These are phyloP conservation scores for Drosophila mercatorum DNA, from an alignment of 2,888 invertebrate genomes.

Conservation along the genomic window DNA sequence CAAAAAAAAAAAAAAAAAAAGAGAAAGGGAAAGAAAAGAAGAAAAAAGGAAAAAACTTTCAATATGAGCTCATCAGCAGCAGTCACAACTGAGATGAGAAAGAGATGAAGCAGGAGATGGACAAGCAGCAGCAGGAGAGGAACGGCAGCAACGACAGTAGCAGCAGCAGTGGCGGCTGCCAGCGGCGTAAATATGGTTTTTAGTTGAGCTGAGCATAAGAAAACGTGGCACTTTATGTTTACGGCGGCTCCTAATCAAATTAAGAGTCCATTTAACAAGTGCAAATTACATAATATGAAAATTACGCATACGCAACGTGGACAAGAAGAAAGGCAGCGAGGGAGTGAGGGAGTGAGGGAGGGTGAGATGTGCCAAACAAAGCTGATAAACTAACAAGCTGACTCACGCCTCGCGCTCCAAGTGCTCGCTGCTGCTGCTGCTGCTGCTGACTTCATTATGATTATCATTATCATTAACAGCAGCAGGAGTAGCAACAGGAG, in stretches of 20 bases:
- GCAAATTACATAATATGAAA: slow-evolving; percentile 77
- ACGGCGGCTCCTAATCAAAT: slow-evolving; percentile 74
- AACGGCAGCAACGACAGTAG: neutral
- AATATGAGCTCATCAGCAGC: slow-evolving; percentile 75
- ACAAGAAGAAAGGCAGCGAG: slow-evolving; percentile 15
- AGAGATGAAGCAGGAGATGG: slow-evolving; percentile 8
- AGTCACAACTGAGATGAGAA: slow-evolving; percentile 36
- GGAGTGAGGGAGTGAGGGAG: neutral
- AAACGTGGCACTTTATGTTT: slow-evolving; percentile 56
- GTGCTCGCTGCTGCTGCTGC: slow-evolving; percentile 43
- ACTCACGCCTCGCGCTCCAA: slow-evolving; percentile 37
- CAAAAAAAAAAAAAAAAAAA: slow-evolving; percentile 44
- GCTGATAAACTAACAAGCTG: slow-evolving; percentile 63
- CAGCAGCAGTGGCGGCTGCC: slow-evolving; percentile 2
- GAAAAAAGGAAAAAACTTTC: slow-evolving; percentile 54
- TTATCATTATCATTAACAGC: slow-evolving; percentile 31
- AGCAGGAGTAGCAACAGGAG: slow-evolving; percentile 25
- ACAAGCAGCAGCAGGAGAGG: slow-evolving; percentile 6
- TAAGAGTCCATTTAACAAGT: slow-evolving; percentile 75
- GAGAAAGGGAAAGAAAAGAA: too few species aligned
- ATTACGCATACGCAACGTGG: slow-evolving; percentile 76
- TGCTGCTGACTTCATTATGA: slow-evolving; percentile 60
- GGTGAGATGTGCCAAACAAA: slow-evolving; percentile 49
- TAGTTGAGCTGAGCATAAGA: slow-evolving; percentile 12
- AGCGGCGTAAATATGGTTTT: slow-evolving; percentile 43